These are phyloP conservation scores for Platyscapa corneri DNA, from an alignment of 1,140 invertebrate species.

Conservation along the genomic window DNA sequence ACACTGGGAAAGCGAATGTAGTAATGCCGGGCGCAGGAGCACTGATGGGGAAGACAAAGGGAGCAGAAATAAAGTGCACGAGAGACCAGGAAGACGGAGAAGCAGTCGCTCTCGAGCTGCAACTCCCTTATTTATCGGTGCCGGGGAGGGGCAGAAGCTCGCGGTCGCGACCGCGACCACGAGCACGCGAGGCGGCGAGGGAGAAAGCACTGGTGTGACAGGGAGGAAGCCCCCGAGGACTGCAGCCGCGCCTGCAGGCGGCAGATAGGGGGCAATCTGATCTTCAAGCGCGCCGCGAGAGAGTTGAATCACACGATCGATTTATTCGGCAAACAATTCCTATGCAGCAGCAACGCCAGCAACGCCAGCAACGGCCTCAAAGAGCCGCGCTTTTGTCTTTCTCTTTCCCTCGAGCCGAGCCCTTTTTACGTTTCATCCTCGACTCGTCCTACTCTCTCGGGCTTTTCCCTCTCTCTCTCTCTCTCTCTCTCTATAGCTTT, in stretches of 20 bases:
- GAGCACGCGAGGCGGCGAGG: background rate
- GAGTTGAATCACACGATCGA: slow-evolving; percentile 52
- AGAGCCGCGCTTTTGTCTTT: slow-evolving; percentile 51
- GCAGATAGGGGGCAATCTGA: slow-evolving; percentile 45
- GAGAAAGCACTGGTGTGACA: background rate
- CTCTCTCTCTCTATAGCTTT: slow-evolving; percentile 6
- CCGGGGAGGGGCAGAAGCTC: background rate
- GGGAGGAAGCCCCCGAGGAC: slow-evolving; percentile 16
- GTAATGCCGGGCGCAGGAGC: background rate
- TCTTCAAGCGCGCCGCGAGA: slow-evolving; percentile 24
- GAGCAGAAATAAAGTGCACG: background rate
- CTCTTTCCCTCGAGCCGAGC: slow-evolving; percentile 38
- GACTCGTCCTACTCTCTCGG: slow-evolving; percentile 7
- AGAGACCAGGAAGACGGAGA: background rate
- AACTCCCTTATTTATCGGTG: slow-evolving; percentile 44
- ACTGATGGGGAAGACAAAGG: background rate
- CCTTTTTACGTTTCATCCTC: background rate
- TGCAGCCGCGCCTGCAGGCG: slow-evolving; percentile 32
- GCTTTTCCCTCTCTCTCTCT: background rate
- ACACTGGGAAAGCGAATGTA: background rate
- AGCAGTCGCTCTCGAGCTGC: background rate
- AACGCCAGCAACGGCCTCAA: slow-evolving; percentile 33
- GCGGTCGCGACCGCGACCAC: background rate
- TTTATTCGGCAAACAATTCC: slow-evolving; percentile 52
- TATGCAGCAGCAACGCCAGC: slow-evolving; percentile 40